phyloP scores from a whole-genome alignment of 2,797 vertebrate species.

The Rhincodon typus region DNA sequence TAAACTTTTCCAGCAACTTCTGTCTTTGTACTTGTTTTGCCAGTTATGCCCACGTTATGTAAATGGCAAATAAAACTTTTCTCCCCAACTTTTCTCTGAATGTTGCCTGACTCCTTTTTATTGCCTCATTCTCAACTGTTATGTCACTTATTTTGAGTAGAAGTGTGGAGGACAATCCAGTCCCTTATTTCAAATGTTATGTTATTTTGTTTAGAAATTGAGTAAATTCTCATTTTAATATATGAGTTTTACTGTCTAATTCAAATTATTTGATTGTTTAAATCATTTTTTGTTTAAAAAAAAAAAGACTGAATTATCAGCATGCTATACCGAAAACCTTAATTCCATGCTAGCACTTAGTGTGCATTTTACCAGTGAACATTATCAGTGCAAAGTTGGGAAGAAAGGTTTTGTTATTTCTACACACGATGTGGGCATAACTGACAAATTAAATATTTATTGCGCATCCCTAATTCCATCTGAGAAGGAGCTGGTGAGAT shows the following conservation, averaged over 20 bases:
- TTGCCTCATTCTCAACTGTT: background rate
- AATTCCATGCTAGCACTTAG: background rate
- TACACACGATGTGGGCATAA: background rate
- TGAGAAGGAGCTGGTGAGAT: background rate
- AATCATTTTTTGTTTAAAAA: background rate
- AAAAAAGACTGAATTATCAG: background rate
- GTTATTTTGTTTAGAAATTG: background rate
- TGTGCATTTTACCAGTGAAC: background rate
- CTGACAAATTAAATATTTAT: background rate
- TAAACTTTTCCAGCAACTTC: too few species aligned
- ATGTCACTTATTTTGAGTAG: background rate
- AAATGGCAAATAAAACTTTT: too few species aligned
- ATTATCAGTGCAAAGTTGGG: background rate
- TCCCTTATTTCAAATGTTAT: background rate
- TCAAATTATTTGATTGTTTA: background rate
- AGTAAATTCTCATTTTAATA: background rate
- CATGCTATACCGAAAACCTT: background rate
- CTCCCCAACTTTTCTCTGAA: too few species aligned
- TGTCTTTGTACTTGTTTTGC: too few species aligned
- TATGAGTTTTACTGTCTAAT: background rate
- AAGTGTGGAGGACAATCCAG: background rate
- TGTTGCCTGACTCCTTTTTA: background rate
- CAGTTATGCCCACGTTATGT: too few species aligned
- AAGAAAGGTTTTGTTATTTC: background rate
- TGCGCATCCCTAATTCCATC: background rate